These are phyloP conservation scores for Tuberolachnus salignus DNA, from an alignment of 2,888 invertebrate genomes.

Conservation along the genomic window DNA sequence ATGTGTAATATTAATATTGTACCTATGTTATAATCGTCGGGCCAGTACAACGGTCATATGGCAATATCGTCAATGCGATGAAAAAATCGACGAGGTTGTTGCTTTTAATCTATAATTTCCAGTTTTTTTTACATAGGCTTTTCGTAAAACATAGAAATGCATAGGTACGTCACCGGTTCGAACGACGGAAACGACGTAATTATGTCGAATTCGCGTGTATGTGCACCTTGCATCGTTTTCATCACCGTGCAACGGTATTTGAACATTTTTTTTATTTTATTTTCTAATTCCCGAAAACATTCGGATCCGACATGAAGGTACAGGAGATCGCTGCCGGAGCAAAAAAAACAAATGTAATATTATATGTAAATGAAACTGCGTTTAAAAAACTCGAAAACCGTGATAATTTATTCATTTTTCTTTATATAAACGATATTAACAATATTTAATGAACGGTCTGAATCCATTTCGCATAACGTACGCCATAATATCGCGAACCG, in stretches of 20 bases:
- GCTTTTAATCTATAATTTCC: too few species aligned
- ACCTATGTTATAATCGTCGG: too few species aligned
- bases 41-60: too few species aligned
- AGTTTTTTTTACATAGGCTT: too few species aligned
- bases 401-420: neutral
- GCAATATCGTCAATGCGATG: too few species aligned
- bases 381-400: neutral
- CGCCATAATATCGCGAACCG: neutral
- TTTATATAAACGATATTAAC: too few species aligned
- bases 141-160: too few species aligned
- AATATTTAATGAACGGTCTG: too few species aligned
- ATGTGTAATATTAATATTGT: too few species aligned
- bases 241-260: neutral
- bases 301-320: neutral
- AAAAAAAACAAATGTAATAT: neutral
- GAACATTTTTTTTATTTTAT: too few species aligned
- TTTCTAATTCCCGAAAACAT: constrained; percentile 5
- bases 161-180: neutral
- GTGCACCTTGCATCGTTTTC: neutral
- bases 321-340: too few species aligned
- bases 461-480: neutral
- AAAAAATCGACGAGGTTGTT: too few species aligned
- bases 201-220: neutral
- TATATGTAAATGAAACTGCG: neutral
- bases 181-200: neutral